phyloP scores from a whole-genome alignment of 2,797 vertebrate species.

The Hybognathus amarus region DNA sequence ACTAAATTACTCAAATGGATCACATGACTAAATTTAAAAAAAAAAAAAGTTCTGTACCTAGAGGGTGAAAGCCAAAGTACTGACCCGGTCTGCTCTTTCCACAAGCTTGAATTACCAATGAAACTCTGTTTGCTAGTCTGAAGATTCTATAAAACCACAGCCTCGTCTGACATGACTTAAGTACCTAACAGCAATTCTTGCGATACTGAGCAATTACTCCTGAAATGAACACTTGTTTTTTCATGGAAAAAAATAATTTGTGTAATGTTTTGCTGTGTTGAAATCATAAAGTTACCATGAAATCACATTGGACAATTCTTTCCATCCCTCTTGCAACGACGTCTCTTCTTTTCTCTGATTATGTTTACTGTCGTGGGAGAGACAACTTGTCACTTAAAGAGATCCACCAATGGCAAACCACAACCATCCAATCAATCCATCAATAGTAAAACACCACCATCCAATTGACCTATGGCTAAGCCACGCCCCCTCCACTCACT shows the following conservation, averaged over 20 bases:
- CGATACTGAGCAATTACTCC: background rate
- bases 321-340: too few relatives aligned
- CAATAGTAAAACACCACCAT: too few relatives aligned
- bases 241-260: background rate
- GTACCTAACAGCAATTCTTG: conserved; percentile 25
- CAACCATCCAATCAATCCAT: background rate
- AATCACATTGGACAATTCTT: background rate
- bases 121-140: conserved; percentile 19
- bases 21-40: conserved; percentile 43
- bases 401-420: background rate
- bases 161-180: conserved; percentile 23
- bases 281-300: too few relatives aligned
- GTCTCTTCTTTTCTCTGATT: too few relatives aligned
- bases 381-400: background rate
- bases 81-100: conserved; percentile 27
- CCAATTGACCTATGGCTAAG: too few relatives aligned
- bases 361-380: background rate
- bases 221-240: conserved; percentile 8
- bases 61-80: conserved; percentile 31
- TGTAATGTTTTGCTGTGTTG: background rate
- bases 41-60: conserved; percentile 45
- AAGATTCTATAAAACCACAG: conserved; percentile 23
- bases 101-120: conserved; percentile 46
- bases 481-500: too few relatives aligned
- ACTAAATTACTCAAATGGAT: conserved; percentile 52